These are phyloP conservation scores for Drosophila rhopaloa DNA, from an alignment of 1,140 invertebrate species.

Conservation along the genomic window DNA sequence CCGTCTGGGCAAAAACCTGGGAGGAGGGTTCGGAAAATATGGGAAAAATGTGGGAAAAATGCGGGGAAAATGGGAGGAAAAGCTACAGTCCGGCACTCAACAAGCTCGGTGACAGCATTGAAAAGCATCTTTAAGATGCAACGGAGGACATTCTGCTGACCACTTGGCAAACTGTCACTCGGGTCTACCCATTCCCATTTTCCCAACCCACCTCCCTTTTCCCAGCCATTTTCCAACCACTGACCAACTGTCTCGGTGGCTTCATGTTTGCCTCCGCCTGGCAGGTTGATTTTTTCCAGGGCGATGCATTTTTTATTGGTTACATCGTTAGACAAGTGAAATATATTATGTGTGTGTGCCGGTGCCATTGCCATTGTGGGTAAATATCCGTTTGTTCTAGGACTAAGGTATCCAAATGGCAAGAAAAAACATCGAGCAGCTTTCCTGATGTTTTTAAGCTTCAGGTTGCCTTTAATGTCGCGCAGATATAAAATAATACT, in stretches of 20 bases:
- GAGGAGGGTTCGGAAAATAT: neutral
- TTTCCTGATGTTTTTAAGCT: neutral
- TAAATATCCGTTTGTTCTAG: constrained; percentile 36
- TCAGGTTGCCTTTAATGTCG: neutral
- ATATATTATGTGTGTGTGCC: constrained; percentile 58
- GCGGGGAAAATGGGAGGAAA: neutral
- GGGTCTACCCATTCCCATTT: constrained; percentile 8
- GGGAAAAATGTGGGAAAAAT: neutral
- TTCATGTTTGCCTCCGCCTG: constrained; percentile 26
- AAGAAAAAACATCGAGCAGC: neutral
- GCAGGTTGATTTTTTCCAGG: constrained; percentile 52
- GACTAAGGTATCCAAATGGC: constrained; percentile 3
- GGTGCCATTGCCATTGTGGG: constrained; percentile 25
- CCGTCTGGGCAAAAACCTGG: neutral
- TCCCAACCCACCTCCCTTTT: neutral
- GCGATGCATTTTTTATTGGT: constrained; percentile 72
- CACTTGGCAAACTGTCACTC: constrained; percentile 45
- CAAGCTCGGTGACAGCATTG: constrained; percentile 33
- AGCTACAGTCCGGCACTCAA: constrained; percentile 26
- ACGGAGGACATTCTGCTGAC: constrained; percentile 22
- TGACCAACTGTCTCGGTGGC: constrained; percentile 8
- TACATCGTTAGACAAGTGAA: constrained; percentile 67
- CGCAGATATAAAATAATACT: neutral
- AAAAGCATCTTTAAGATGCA: constrained; percentile 44
- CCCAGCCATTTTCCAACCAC: constrained; percentile 2